phyloP scores from a whole-genome alignment of 2,797 vertebrate species.

The Hydrophis major region DNA sequence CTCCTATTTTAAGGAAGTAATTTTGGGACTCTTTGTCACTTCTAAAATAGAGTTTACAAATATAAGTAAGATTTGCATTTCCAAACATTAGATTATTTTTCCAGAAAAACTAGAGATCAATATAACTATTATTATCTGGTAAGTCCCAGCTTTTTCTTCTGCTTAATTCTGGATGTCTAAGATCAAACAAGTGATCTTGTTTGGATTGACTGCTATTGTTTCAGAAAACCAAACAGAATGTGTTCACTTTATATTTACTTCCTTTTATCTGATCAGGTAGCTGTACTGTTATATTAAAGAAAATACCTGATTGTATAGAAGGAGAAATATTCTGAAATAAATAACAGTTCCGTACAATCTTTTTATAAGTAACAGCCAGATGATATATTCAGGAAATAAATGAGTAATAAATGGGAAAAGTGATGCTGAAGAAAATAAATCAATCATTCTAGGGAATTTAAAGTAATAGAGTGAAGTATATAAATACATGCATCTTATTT shows the following conservation, averaged over 20 bases:
- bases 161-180: not conserved
- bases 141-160: not conserved
- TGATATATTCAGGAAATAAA: not conserved
- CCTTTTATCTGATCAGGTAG: not conserved
- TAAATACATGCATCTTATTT: not conserved
- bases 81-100: not conserved
- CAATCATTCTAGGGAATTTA: not conserved
- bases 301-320: not conserved
- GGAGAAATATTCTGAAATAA: not conserved
- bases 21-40: conserved; percentile 43
- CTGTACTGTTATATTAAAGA: not conserved
- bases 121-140: not conserved
- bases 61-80: conserved; percentile 48
- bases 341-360: not conserved
- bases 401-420: not conserved
- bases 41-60: conserved; percentile 48
- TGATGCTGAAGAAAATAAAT: not conserved
- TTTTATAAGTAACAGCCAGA: not conserved
- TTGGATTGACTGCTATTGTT: not conserved
- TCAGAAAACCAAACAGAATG: not conserved
- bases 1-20: conserved; percentile 54
- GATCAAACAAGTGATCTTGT: not conserved
- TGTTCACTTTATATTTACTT: not conserved
- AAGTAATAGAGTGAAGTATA: not conserved
- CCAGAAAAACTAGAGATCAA: not conserved